These are phyloP conservation scores for Neelides folsomi DNA, from an alignment of 2,888 invertebrate species.

Conservation along the genomic window DNA sequence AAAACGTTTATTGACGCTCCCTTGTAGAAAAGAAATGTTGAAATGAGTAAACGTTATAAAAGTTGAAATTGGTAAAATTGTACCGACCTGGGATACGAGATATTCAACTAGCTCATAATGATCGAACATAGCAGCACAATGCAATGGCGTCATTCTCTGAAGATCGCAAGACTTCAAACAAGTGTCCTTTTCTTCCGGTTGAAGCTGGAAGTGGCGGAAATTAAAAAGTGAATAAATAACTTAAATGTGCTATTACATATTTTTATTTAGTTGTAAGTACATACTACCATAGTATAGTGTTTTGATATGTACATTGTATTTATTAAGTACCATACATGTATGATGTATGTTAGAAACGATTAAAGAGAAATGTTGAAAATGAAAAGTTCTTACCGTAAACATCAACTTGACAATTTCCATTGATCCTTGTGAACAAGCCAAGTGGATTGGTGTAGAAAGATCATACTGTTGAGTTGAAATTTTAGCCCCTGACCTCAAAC, in stretches of 20 bases:
- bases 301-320: no score
- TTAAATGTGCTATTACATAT: no score
- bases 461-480: slow-evolving; percentile 80
- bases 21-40: slow-evolving; percentile 37
- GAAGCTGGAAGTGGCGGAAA: slow-evolving; percentile 43
- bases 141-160: slow-evolving; percentile 78
- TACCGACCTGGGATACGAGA: slow-evolving; percentile 42
- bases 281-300: no score
- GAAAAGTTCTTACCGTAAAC: slow-evolving; percentile 43
- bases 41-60: neutral
- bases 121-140: slow-evolving; percentile 84
- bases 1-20: slow-evolving; percentile 67
- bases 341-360: no score
- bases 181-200: slow-evolving; percentile 57
- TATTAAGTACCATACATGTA: no score
- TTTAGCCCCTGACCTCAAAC: slow-evolving; percentile 69
- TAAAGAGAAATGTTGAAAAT: no score
- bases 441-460: slow-evolving; percentile 73
- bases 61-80: neutral
- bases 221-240: neutral
- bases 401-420: slow-evolving; percentile 75
- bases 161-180: slow-evolving; percentile 64
- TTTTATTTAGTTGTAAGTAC: neutral
- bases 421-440: slow-evolving; percentile 74
- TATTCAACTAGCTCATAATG: slow-evolving; percentile 63